A percentile compares a stretch with the other conserved stretches of the same genome.
Conservation (phyloP, 1,140 invertebrate genomes). For the Hormaphis cornu region DNA sequence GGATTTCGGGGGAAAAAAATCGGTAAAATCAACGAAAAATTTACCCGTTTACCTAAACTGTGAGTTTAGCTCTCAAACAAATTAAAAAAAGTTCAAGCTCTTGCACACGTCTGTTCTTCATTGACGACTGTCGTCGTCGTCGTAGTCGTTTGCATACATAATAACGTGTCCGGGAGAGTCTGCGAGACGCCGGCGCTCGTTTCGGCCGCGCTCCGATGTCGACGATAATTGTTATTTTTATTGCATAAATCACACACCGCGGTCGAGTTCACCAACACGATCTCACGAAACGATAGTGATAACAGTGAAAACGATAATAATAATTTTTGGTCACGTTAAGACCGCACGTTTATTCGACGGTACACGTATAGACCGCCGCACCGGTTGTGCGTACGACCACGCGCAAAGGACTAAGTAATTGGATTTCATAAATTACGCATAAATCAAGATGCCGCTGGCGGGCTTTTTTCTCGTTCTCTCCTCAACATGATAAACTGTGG, state of each 20-base stretch:
- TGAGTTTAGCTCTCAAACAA: too few relatives aligned
- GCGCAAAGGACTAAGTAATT: constrained; percentile 28
- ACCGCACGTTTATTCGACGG: background rate
- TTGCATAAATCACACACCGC: background rate
- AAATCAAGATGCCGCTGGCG: constrained; percentile 29
- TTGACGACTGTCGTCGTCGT: too few relatives aligned
- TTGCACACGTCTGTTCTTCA: too few relatives aligned
- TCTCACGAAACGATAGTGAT: background rate
- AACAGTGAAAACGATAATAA: constrained; percentile 11
- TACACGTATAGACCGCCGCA: too few relatives aligned
- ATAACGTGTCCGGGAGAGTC: background rate
- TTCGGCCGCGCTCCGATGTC: background rate
- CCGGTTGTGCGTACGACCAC: background rate
- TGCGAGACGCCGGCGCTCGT: background rate
- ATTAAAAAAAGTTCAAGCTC: too few relatives aligned
- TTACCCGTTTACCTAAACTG: too few relatives aligned
- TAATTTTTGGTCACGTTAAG: constrained; percentile 15
- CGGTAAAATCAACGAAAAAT: too few relatives aligned
- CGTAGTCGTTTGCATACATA: too few relatives aligned
- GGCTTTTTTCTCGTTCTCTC: background rate
- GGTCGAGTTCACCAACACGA: constrained; percentile 1
- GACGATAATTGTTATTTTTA: constrained; percentile 20
- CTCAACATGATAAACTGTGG: constrained; percentile 19
- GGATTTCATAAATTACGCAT: constrained; percentile 24
- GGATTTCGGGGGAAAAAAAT: too few relatives aligned